Evolutionary conservation across 2,888 invertebrate genomes (phyloP).

Genomic region (Drosophila recens): DNA sequence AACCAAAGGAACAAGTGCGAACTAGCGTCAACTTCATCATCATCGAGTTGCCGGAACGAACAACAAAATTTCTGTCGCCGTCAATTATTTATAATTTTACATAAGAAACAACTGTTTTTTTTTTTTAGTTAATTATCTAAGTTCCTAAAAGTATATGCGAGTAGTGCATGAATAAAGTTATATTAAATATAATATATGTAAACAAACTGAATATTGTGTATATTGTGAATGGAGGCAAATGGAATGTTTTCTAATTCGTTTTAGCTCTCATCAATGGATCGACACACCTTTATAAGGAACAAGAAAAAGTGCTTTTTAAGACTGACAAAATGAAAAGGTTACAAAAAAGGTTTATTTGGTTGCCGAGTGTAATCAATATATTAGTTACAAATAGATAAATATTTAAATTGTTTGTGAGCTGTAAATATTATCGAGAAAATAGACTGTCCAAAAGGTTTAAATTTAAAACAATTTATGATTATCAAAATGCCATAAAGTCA

Average conservation of each 20-base stretch:
- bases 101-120: constrained; percentile 1
- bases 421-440: neutral
- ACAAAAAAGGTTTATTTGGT: too few species aligned
- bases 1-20: constrained; percentile 6
- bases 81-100: constrained; percentile 7
- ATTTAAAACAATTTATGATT: too few species aligned
- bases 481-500: constrained; percentile 12
- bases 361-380: too few species aligned
- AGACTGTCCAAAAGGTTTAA: neutral
- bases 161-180: constrained; percentile 17
- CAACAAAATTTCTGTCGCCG: constrained; percentile 15
- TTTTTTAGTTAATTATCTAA: constrained; percentile 12
- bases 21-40: constrained; percentile 4
- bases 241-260: neutral
- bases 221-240: neutral
- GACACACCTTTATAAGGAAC: too few species aligned
- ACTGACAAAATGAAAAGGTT: too few species aligned
- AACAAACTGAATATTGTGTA: neutral
- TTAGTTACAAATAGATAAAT: too few species aligned
- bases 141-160: constrained; percentile 21
- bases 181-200: neutral
- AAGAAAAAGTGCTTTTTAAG: too few species aligned
- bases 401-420: neutral
- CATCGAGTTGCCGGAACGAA: constrained; percentile 11
- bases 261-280: neutral